Evolutionary conservation across 1,140 invertebrate genomes (phyloP).

Genomic region (Drosophila persimilis): DNA sequence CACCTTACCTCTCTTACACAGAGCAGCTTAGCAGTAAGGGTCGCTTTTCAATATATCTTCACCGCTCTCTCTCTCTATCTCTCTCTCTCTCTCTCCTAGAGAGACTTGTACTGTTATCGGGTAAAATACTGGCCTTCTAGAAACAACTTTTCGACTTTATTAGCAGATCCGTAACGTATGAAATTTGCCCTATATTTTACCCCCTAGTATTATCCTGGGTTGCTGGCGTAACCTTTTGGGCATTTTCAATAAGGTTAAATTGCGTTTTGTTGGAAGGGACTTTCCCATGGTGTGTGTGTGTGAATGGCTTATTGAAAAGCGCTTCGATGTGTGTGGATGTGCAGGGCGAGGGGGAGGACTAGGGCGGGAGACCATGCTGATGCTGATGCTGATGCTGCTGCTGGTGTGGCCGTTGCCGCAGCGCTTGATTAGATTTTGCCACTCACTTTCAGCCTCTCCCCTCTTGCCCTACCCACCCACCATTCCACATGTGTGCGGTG

Average conservation of each 20-base stretch:
- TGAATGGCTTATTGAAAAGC: conserved; percentile 8
- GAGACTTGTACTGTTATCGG: no score
- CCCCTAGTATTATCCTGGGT: not conserved
- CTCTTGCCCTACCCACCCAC: conserved; percentile 3
- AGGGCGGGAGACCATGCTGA: conserved; percentile 43
- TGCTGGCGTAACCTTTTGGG: not conserved
- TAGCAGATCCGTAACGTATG: no score
- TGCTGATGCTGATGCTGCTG: conserved; percentile 56
- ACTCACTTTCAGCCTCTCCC: conserved; percentile 23
- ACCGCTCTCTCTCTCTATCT: no score
- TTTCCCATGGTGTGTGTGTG: conserved; percentile 6
- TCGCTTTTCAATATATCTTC: no score
- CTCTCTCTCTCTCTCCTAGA: no score
- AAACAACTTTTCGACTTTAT: no score
- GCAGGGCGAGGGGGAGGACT: conserved; percentile 28
- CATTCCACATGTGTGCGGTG: conserved; percentile 22
- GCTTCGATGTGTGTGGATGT: not conserved
- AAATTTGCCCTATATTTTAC: no score
- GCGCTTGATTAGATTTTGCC: conserved; percentile 80
- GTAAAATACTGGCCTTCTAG: no score
- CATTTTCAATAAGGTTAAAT: conserved; percentile 26
- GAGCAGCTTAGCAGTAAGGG: no score
- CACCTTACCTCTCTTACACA: no score
- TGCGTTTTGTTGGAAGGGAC: conserved; percentile 10
- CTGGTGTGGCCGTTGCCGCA: conserved; percentile 52